Base-by-base conservation (phyloP, 2,888 invertebrate genomes). In the Alloscopus bannaensis region DNA sequence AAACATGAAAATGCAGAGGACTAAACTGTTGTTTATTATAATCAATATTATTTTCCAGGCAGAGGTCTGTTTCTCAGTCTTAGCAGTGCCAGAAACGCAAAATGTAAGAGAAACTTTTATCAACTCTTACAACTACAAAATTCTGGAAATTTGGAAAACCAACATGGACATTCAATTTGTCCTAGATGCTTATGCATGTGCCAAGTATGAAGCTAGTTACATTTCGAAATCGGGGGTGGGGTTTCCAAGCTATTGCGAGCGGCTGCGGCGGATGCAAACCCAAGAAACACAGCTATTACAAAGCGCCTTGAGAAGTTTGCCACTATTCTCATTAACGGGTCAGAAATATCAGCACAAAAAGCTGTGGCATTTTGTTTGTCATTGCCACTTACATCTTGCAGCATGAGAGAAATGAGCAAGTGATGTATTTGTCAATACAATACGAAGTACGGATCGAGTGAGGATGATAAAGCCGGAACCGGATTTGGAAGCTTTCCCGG, bases 81-180 rank as follows among this genome's bases (percentile, higher is more conserved):
- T n/a, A n/a, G n/a, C n/a, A n/a, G n/a, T n/a, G n/a, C 66, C 69
- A 86, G 1, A 84, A 86, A 52, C 20, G 52, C 4, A 3, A 22
- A 20, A 22, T 16, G 4, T n/a, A n/a, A 52, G 24, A 11, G 52
- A 20, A 16, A 22, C 16, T 8, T 52, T 52, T 52, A 16, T 52
- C 24, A 52, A 52, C 52, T n/a, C 64, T 2, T 87, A 86, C 72
- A 87, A 86, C 70, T 18, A 18, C 8, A 50, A 72, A 26, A 80
- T 87, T 50, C 45, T 87, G 47, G n/a, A 76, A 16, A 66, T 87
- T 13, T 86, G 84, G 84, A 40, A 81, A 45, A 87, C 88, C 4
- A 88, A 88, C 73, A 87, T 87, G 85, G 88, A 88, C 82, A 81
- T 87, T n/a, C 88, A 88, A 72, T 88, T 85, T 83, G 86, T 88